Evolutionary conservation across 2,888 invertebrate genomes (phyloP).

Genomic region (Parthenolecanium corni): DNA sequence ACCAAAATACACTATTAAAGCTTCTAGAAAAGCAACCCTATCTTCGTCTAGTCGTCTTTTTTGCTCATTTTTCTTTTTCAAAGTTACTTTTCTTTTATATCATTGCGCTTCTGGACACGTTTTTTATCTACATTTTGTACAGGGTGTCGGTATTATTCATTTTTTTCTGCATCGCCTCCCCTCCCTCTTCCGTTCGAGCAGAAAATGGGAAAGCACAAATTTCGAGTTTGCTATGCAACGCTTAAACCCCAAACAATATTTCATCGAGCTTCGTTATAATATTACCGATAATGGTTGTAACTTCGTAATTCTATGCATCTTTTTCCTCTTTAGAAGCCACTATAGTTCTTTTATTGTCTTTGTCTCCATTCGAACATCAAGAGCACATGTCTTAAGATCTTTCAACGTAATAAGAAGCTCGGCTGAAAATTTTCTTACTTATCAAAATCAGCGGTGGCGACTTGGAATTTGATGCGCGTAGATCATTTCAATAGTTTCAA

Average conservation of each 20-base stretch:
- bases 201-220: slow-evolving; percentile 5
- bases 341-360: no score
- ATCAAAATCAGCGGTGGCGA: no score
- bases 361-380: no score
- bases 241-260: slow-evolving; percentile 11
- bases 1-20: slow-evolving; percentile 12
- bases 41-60: slow-evolving; percentile 6
- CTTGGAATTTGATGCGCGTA: no score
- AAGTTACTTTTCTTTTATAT: not conserved
- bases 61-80: no score
- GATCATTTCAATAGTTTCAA: no score
- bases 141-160: not conserved
- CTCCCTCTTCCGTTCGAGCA: not conserved
- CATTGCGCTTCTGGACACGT: slow-evolving; percentile 21
- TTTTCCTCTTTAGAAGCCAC: no score
- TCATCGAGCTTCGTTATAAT: slow-evolving; percentile 9
- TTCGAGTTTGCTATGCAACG: slow-evolving; percentile 15
- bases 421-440: no score
- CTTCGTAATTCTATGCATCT: no score
- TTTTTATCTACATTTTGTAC: slow-evolving; percentile 15
- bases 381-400: no score
- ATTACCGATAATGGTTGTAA: slow-evolving; percentile 15
- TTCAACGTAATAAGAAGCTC: no score
- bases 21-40: slow-evolving; percentile 19
- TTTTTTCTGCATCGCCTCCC: not conserved